Conservation (phyloP, 2,888 invertebrate species). For the Eurytoma adleriae region DNA sequence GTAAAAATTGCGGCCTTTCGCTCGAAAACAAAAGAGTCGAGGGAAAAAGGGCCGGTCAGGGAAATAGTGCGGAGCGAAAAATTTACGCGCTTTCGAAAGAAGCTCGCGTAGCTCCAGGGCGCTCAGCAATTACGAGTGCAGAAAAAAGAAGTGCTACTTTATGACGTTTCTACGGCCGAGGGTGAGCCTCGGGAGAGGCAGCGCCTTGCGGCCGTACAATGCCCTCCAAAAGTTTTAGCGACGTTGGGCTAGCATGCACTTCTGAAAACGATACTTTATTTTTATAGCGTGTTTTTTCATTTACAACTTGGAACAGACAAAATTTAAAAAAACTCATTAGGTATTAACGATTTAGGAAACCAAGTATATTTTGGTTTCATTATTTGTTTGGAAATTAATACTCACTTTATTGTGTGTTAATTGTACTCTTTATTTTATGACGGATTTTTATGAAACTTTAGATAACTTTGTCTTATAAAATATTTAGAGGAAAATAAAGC, state of each 20-base stretch:
- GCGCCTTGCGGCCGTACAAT: slow-evolving; percentile 47
- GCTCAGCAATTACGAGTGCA: slow-evolving; percentile 37
- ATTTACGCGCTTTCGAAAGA: slow-evolving; percentile 41
- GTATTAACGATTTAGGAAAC: too few relatives aligned
- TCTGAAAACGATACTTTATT: background rate
- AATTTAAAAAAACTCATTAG: too few relatives aligned
- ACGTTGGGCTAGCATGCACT: background rate
- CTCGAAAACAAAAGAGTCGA: background rate
- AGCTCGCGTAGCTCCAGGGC: slow-evolving; percentile 4
- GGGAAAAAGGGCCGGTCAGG: slow-evolving; percentile 5
- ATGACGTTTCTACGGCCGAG: slow-evolving; percentile 24
- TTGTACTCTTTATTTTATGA: too few relatives aligned
- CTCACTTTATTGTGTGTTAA: too few relatives aligned
- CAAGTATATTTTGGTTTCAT: too few relatives aligned
- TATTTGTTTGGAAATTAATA: too few relatives aligned
- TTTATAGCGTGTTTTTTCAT: background rate
- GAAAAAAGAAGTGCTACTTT: slow-evolving; percentile 27
- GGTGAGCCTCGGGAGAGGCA: slow-evolving; percentile 7
- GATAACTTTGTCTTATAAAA: too few relatives aligned
- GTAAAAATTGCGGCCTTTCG: slow-evolving; percentile 10
- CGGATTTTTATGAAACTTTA: too few relatives aligned
- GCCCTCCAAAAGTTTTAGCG: slow-evolving; percentile 44
- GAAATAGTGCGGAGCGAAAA: slow-evolving; percentile 25
- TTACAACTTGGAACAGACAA: too few relatives aligned
- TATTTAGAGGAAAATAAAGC: too few relatives aligned